Base-by-base conservation (phyloP, 64 coral and sea anemone genomes). In the Acropora yongei region DNA sequence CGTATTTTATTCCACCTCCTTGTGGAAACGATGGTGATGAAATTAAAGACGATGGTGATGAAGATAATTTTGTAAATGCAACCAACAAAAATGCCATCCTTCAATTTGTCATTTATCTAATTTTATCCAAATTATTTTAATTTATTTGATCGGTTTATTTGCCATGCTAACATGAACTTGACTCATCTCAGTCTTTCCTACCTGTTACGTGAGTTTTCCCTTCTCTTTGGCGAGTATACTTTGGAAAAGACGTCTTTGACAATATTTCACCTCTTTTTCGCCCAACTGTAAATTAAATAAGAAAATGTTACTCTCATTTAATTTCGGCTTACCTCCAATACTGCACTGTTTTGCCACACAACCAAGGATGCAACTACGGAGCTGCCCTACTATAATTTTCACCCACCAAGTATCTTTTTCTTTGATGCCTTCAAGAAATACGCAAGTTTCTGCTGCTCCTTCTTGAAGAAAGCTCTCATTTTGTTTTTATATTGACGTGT, bases 181-280 rank as follows among this genome's bases (percentile, higher is more conserved):
- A 3, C 60, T 63, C 60, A 63, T 63, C 16, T 63, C 10, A 30
- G 30, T 30, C 60, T 63, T 7, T 7, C 60, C 14, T 63, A 63
- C 60, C 60, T 63, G 13, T 14, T 7, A 13, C 11, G 10, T 63
- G 60, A 63, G 6, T 13, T 63, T 63, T 63, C 6, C 60, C 60
- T 63, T 63, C 16, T 14, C 60, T 63, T 63, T 12, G 11, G 10
- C 2, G 60, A 14, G 6, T 63, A 12, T 63, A 69, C 42, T 47
- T 69, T 20, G 13, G 44, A 13, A 6, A 47, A 1, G 12, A 4
- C 44, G 68, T 47, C 42, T 84, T 67, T 8, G 58, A 67, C 6
- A 71, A 17, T 69, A 84, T 84, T 40, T 69, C 82, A 7, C 63
- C 82, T 71, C 63, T 71, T n/a, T 84, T 84, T 41, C 67, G 68